Evolutionary conservation across 2,113 vertebrate species (phyloP).

Genomic region (Chlorodrepanis virens): DNA sequence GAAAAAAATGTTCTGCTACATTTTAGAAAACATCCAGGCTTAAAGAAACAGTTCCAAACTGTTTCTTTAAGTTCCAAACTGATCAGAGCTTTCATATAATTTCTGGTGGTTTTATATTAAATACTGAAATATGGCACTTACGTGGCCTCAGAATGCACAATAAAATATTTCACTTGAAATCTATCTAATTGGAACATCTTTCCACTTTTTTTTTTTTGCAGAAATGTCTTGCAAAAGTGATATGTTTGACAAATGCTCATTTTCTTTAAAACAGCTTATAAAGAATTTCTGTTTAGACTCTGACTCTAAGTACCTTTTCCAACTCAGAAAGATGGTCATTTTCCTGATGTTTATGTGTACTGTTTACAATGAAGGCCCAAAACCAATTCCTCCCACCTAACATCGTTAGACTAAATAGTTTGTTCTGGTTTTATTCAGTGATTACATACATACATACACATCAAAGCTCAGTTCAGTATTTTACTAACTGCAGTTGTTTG

Average conservation of each 20-base stretch:
- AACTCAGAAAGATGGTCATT: neutral
- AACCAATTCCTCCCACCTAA: neutral
- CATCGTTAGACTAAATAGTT: neutral
- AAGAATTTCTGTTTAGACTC: neutral
- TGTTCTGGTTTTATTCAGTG: neutral
- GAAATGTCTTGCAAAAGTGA: neutral
- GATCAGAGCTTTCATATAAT: neutral
- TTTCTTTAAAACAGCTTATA: neutral
- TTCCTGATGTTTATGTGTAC: neutral
- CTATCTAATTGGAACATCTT: neutral
- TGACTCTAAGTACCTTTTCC: neutral
- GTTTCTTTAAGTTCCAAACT: neutral
- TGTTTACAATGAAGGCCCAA: neutral
- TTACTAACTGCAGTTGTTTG: neutral
- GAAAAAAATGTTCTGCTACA: neutral
- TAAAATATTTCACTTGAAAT: neutral
- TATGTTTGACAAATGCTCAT: neutral
- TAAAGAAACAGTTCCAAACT: neutral
- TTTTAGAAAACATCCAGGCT: neutral
- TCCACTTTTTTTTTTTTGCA: neutral
- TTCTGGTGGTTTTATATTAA: neutral
- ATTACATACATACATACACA: neutral
- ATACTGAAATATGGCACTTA: neutral
- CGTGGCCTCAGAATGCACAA: neutral
- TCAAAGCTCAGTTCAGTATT: neutral